Base-by-base conservation (phyloP, 2,888 invertebrate species). In the Diaprepes abbreviatus region DNA sequence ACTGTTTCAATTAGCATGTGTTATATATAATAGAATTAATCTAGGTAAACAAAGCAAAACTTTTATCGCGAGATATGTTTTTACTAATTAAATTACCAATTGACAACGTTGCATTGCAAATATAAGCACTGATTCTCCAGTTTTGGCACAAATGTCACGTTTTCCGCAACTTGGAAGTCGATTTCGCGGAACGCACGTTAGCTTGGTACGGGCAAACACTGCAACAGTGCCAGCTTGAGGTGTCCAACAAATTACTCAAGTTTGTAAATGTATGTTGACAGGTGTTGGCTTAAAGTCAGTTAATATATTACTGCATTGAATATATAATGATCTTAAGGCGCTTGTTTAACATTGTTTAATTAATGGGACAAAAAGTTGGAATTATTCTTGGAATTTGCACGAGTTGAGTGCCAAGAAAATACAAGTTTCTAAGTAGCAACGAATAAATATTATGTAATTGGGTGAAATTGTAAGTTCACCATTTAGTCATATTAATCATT, bases 181-280 rank as follows among this genome's bases (percentile, higher is more conserved):
- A 28, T 50, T 50, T 50, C 48, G 48, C 14, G 14, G 28, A 50
- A 10, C 17, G 10, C 12, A 24, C 48, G 24, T 45, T 31, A 19
- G n/a, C 59, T 10, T 60, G 60, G 52, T 52, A 52, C 50, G 35
- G 14, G n/a, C 36, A 62, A 45, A 38, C 48, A 62, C 36, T 52
- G 62, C 48, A 28, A 33, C 36, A 28, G 36, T 36, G 48, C 50
- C 35, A 33, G 21, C 31, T 14, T 12, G 45, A 57, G 45, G 65
- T 57, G 65, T 40, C 57, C 48, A 65, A 65, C 65, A 65, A 65
- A 65, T 64, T 64, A 64, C 38, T 65, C 65, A 64, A 54, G 17
- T 57, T 40, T 40, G 57, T 24, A 33, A 57, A 57, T 57, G 57
- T 38, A 57, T 35, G 57, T 57, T 57, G 57, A 57, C 57, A 57